Evolutionary conservation across 2,888 invertebrate species (phyloP).

Genomic region (Drosophila borealis): DNA sequence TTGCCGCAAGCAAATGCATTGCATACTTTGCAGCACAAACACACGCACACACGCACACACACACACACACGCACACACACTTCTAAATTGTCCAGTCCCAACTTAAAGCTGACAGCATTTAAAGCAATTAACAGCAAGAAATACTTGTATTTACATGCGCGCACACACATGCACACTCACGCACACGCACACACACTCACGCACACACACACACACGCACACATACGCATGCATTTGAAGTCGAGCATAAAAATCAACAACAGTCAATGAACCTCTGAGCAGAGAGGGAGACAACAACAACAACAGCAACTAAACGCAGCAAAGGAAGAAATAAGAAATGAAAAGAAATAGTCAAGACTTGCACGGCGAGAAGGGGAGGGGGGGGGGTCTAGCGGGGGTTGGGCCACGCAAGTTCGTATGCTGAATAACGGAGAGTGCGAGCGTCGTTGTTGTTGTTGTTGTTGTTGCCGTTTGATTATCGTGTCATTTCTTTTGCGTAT

Average conservation of each 20-base stretch:
- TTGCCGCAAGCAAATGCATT: conserved; percentile 45
- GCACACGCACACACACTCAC: conserved; percentile 1
- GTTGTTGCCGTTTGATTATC: conserved; percentile 64
- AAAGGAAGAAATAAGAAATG: conserved; percentile 16
- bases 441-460: conserved; percentile 19
- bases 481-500: conserved; percentile 66
- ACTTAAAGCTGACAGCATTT: conserved; percentile 37
- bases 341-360: conserved; percentile 29
- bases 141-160: conserved; percentile 22
- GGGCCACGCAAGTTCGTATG: conserved; percentile 35
- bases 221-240: conserved; percentile 43
- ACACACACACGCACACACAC: conserved; percentile 4
- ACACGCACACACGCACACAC: conserved; percentile 9
- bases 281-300: conserved; percentile 27
- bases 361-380: not conserved
- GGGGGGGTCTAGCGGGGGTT: not conserved
- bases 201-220: conserved; percentile 11
- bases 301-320: conserved; percentile 42
- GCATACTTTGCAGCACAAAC: conserved; percentile 61
- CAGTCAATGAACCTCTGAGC: conserved; percentile 73
- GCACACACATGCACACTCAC: conserved; percentile 2
- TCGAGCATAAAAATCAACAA: conserved; percentile 73
- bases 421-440: conserved; percentile 51
- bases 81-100: conserved; percentile 5
- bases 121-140: conserved; percentile 48